Base-by-base conservation (phyloP, 2,888 invertebrate species). In the Heliconius sara region DNA sequence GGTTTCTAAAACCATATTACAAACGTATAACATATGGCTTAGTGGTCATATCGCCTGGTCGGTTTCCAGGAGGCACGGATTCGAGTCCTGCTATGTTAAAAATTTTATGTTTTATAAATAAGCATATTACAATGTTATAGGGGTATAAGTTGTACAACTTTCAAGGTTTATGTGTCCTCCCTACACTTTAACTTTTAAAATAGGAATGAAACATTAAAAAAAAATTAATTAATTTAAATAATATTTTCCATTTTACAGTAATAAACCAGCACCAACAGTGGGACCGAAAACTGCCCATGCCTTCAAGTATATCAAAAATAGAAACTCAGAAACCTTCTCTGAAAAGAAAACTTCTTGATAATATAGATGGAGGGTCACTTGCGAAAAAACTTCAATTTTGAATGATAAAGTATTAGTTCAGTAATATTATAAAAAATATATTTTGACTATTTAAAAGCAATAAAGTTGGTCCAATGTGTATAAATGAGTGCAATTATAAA, bases 191-290 rank as follows among this genome's bases (percentile, higher is more conserved):
- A 19, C 10, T 19, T 22, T 57, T 57, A 57, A 57, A 57, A n/a
- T n/a, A 22, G 9, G 2, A 57, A 9, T n/a, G 10, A n/a, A 60
- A 60, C 9, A 60, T n/a, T 3, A n/a, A 60, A 60, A 57, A 57
- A n/a, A 13, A 52, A 74, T 65, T 43, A 39, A 39, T 25, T 68
- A 30, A 43, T 52, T 30, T 47, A 30, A 75, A 71, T 78, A 70
- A 67, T 47, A 63, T 30, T 43, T 72, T 52, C 74, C 82, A 74
- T 79, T 79, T 92, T 92, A 60, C 91, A 96, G 97, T 85, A 99
- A 98, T 89, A 98, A 98, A 90, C 99, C 99, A 6, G 96, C 97
- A 10, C 99, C 99, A 0, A 97, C 98, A 0, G 94, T 97, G 12
- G 98, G 98, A 3, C 92, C 96, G n/a, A n/a, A 97, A 97, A 88